A percentile compares a stretch with the other conserved stretches of the same genome.
These are phyloP conservation scores for Acanthosepion pharaonis DNA, from an alignment of 2,888 invertebrate genomes.

Conservation along the genomic window DNA sequence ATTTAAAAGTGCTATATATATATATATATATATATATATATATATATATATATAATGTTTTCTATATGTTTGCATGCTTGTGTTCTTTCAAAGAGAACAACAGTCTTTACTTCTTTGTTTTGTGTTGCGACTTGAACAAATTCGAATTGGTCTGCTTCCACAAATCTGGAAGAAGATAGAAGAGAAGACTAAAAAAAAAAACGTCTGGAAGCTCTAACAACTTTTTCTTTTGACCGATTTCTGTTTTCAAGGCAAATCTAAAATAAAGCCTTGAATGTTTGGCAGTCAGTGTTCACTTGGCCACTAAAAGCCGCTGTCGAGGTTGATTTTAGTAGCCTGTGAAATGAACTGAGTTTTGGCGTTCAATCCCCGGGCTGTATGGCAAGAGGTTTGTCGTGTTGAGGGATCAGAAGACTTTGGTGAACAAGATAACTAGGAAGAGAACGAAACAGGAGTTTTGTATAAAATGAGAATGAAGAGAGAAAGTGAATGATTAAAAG, in stretches of 20 bases:
- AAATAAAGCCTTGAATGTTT: not conserved
- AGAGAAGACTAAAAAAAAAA: not conserved
- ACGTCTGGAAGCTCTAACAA: not conserved
- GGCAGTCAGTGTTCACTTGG: not conserved
- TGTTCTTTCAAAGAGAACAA: not conserved
- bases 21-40: too few relatives aligned
- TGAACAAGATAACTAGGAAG: not conserved
- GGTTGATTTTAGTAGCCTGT: not conserved
- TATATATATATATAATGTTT: too few relatives aligned
- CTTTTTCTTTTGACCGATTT: not conserved
- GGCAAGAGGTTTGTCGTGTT: not conserved
- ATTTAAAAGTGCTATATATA: not conserved
- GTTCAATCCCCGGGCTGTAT: not conserved
- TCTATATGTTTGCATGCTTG: too few relatives aligned
- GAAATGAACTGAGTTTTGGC: not conserved
- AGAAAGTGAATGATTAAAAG: too few relatives aligned
- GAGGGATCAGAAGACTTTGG: not conserved
- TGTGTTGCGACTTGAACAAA: not conserved
- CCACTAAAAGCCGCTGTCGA: not conserved
- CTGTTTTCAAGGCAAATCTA: not conserved
- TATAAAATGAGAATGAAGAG: not conserved
- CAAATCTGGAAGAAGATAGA: not conserved
- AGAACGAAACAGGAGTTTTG: not conserved
- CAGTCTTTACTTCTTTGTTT: not conserved
- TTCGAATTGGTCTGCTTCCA: not conserved